phyloP scores from a whole-genome alignment of 1,140 invertebrate genomes.

The Neodiprion pinetum region DNA sequence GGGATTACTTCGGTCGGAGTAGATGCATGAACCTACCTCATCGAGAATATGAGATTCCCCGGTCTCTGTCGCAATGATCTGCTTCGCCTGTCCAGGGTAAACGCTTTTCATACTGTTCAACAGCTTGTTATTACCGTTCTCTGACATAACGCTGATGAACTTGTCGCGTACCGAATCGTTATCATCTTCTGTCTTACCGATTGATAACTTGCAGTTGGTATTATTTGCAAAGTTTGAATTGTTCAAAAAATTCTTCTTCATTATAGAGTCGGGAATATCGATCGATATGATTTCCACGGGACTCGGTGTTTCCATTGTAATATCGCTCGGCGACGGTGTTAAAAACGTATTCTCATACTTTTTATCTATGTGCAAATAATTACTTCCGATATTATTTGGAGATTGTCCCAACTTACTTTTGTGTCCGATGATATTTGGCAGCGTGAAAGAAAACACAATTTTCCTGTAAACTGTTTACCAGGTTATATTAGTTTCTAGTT shows the following conservation, averaged over 20 bases:
- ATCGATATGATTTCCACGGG: constrained; percentile 58
- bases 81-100: constrained; percentile 64
- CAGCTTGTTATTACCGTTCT: constrained; percentile 49
- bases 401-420: constrained; percentile 59
- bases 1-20: constrained; percentile 35
- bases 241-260: constrained; percentile 55
- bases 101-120: constrained; percentile 43
- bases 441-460: constrained; percentile 51
- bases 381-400: constrained; percentile 43
- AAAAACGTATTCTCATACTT: constrained; percentile 55
- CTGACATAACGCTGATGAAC: constrained; percentile 43
- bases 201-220: constrained; percentile 28
- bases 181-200: constrained; percentile 36
- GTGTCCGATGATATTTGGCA: constrained; percentile 43
- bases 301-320: constrained; percentile 63
- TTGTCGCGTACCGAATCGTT: constrained; percentile 46
- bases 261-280: constrained; percentile 57
- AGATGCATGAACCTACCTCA: constrained; percentile 58
- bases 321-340: constrained; percentile 66
- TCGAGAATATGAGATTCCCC: constrained; percentile 57
- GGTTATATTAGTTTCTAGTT: too few species aligned
- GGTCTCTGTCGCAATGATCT: constrained; percentile 60
- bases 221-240: constrained; percentile 31
- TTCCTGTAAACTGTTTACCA: background rate
- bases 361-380: constrained; percentile 49